Evolutionary conservation across 2,113 vertebrate genomes (phyloP).

Genomic region (Sebastes fasciatus): DNA sequence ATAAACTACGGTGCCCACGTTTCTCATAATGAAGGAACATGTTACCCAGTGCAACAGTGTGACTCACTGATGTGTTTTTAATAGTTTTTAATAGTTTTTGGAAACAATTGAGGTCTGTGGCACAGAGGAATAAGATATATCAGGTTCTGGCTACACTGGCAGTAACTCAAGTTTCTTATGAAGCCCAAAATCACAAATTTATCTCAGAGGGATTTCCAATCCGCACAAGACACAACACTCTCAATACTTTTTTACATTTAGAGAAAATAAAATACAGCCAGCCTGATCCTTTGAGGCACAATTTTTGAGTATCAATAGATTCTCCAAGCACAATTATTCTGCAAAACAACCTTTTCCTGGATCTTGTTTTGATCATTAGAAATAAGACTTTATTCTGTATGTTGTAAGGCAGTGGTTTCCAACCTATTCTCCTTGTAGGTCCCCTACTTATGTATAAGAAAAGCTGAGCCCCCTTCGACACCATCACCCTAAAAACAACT

Average conservation of each 20-base stretch:
- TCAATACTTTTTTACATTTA: background rate
- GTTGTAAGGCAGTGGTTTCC: background rate
- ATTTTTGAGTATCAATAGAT: background rate
- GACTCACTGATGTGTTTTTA: constrained; percentile 4
- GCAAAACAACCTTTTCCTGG: background rate
- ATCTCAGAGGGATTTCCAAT: background rate
- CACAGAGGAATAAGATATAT: background rate
- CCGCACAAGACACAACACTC: background rate
- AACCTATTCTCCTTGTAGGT: too few relatives aligned
- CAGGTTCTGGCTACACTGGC: background rate
- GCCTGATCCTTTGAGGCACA: background rate
- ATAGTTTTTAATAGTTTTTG: background rate
- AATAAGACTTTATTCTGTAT: background rate
- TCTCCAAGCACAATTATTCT: background rate
- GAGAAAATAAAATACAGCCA: background rate
- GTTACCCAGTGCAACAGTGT: background rate
- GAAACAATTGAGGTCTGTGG: background rate
- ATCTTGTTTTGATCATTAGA: constrained; percentile 6
- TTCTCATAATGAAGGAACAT: background rate
- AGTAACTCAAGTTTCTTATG: background rate
- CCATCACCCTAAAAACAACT: too few relatives aligned
- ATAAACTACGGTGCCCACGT: background rate
- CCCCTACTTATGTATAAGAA: too few relatives aligned
- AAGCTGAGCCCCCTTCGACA: too few relatives aligned
- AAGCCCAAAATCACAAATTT: background rate